Conservation (phyloP, 2,888 invertebrate species). For the Nomada hirtipes region DNA sequence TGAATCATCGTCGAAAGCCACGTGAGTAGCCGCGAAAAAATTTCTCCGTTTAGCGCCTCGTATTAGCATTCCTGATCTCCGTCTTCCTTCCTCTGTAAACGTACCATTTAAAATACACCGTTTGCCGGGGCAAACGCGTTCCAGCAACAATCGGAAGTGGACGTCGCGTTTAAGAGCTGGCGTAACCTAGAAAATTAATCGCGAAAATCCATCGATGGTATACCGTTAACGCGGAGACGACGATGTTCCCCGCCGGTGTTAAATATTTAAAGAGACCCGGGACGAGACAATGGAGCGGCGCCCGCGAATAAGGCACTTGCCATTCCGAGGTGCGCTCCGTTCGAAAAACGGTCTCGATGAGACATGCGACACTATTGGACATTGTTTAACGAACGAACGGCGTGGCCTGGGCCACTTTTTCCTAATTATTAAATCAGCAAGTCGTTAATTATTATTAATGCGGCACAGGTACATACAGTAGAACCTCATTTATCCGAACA, state of each 20-base stretch:
- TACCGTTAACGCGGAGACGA: conserved; percentile 75
- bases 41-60: conserved; percentile 78
- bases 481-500: too few species aligned
- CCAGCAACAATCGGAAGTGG: conserved; percentile 31
- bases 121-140: conserved; percentile 28
- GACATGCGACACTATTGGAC: conserved; percentile 26
- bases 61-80: conserved; percentile 34
- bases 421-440: background rate
- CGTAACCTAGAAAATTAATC: conserved; percentile 71
- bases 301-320: conserved; percentile 68
- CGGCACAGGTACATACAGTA: background rate
- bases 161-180: background rate
- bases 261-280: conserved; percentile 82
- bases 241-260: conserved; percentile 75
- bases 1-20: conserved; percentile 56
- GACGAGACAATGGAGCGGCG: conserved; percentile 76
- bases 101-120: background rate
- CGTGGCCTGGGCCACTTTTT: conserved; percentile 38
- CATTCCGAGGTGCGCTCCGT: conserved; percentile 41
- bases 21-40: conserved; percentile 50
- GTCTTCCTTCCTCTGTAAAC: background rate
- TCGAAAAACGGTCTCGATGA: conserved; percentile 41
- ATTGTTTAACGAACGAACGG: conserved; percentile 27
- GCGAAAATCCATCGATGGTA: conserved; percentile 53
- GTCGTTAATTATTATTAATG: background rate